phyloP scores from a whole-genome alignment of 2,797 vertebrate genomes.

The Parauchenoglanis punctatus region DNA sequence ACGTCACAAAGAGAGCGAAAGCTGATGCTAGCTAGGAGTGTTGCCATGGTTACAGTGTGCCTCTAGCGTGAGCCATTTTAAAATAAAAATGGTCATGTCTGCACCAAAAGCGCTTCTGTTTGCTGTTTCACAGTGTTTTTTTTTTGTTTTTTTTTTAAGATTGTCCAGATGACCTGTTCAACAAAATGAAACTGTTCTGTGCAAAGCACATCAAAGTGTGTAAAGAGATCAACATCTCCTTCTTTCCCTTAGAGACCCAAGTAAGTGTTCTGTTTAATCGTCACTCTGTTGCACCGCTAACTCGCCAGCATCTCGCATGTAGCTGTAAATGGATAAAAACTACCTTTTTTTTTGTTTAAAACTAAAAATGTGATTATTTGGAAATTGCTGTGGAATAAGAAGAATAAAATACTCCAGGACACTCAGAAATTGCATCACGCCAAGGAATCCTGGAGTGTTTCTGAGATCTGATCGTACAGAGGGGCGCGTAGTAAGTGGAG shows the following conservation, averaged over 20 bases:
- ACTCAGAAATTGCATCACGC: too few relatives aligned
- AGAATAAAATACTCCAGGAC: neutral
- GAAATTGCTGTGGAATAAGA: neutral
- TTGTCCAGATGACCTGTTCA: constrained; percentile 89
- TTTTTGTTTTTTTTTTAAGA: constrained; percentile 56
- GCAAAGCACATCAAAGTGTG: constrained; percentile 87
- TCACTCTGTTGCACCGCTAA: neutral
- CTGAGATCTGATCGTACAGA: neutral
- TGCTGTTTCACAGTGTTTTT: too few relatives aligned
- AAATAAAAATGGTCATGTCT: neutral
- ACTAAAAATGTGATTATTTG: neutral
- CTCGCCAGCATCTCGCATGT: neutral
- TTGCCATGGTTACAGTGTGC: constrained; percentile 5
- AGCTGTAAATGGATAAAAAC: neutral
- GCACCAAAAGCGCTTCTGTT: too few relatives aligned
- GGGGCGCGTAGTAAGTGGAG: neutral
- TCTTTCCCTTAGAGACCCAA: constrained; percentile 91
- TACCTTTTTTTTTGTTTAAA: neutral
- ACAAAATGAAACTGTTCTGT: constrained; percentile 86
- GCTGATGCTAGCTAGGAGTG: neutral
- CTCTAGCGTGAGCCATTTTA: neutral
- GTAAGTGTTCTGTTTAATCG: constrained; percentile 67
- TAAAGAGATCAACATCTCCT: constrained; percentile 93
- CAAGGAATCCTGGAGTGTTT: neutral
- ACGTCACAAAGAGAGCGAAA: neutral